Evolutionary conservation across 2,888 invertebrate species (phyloP).

Genomic region (Branchellion lobata): DNA sequence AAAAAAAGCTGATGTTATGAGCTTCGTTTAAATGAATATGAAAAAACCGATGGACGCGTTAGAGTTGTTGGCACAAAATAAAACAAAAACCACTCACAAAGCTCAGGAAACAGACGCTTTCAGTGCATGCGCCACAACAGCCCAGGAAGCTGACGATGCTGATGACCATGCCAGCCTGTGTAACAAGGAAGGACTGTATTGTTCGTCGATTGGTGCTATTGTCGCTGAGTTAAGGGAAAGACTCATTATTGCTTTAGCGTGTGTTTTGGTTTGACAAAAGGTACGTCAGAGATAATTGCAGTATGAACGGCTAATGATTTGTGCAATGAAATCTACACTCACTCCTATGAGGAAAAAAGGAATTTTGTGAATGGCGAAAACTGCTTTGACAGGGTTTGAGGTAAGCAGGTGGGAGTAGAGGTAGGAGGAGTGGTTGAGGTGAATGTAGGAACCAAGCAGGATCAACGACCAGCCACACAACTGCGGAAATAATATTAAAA

Average conservation of each 20-base stretch:
- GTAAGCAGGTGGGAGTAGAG: conserved; percentile 32
- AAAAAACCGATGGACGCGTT: no score
- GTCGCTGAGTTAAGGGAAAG: no score
- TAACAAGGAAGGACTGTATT: no score
- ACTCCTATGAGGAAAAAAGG: conserved; percentile 39
- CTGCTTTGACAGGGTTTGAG: conserved; percentile 37
- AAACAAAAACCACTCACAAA: conserved; percentile 46
- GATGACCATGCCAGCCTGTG: conserved; percentile 39
- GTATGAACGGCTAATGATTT: no score
- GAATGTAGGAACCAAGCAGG: conserved; percentile 37
- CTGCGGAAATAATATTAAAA: no score
- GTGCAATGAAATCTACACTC: no score
- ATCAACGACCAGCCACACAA: conserved; percentile 43
- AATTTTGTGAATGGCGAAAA: conserved; percentile 42
- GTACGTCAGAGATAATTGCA: no score
- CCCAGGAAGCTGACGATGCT: conserved; percentile 44
- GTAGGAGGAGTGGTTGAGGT: conserved; percentile 38
- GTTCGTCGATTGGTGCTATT: no score
- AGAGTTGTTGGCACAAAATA: no score
- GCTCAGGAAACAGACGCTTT: conserved; percentile 48
- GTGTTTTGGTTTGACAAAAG: neutral
- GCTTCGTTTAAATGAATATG: neutral
- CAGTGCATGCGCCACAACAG: conserved; percentile 48
- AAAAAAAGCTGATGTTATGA: no score
- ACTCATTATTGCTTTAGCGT: no score